Percentiles rank a stretch among this genome's conserved stretches.
phyloP scores from a whole-genome alignment of 53 echinoderm and acorn worm species.

The Temnopleurus reevesii region DNA sequence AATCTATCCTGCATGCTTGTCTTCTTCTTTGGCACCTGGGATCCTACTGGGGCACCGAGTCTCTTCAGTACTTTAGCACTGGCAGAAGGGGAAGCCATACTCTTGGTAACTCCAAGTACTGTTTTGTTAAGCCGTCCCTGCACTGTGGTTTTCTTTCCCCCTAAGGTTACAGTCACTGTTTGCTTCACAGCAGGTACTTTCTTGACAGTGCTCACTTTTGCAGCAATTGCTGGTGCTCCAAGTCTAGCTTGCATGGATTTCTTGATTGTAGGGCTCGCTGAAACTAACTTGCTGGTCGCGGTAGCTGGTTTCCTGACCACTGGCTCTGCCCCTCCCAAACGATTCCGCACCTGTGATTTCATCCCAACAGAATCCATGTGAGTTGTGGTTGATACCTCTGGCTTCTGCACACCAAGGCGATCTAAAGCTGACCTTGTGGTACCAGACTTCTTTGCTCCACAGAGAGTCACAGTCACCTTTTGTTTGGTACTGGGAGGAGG shows the following conservation, averaged over 20 bases:
- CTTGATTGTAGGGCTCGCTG: constrained; percentile 24
- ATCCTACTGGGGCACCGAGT: constrained; percentile 41
- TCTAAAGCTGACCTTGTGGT: constrained; percentile 61
- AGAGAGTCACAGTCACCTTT: constrained; percentile 67
- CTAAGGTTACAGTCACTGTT: constrained; percentile 48
- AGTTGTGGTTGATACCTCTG: constrained; percentile 75
- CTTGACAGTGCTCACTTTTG: not conserved
- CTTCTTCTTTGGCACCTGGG: constrained; percentile 52
- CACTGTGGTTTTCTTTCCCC: not conserved
- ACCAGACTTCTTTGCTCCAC: constrained; percentile 38
- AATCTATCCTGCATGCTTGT: constrained; percentile 75
- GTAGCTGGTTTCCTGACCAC: not conserved
- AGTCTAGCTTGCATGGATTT: constrained; percentile 48
- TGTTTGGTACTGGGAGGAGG: not conserved
- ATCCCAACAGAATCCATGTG: constrained; percentile 75
- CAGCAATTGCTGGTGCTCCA: constrained; percentile 11
- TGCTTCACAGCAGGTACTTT: constrained; percentile 7
- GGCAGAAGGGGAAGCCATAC: constrained; percentile 17
- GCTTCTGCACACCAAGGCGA: constrained; percentile 79
- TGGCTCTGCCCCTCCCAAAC: constrained; percentile 47
- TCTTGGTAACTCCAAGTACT: not conserved
- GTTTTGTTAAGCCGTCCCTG: not conserved
- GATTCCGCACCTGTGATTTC: constrained; percentile 67
- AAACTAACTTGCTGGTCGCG: not conserved
- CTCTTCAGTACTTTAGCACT: constrained; percentile 14